A percentile compares a stretch with the other conserved stretches of the same genome.
Conservation (phyloP, 2,888 invertebrate species). For the Lottia scabra region DNA sequence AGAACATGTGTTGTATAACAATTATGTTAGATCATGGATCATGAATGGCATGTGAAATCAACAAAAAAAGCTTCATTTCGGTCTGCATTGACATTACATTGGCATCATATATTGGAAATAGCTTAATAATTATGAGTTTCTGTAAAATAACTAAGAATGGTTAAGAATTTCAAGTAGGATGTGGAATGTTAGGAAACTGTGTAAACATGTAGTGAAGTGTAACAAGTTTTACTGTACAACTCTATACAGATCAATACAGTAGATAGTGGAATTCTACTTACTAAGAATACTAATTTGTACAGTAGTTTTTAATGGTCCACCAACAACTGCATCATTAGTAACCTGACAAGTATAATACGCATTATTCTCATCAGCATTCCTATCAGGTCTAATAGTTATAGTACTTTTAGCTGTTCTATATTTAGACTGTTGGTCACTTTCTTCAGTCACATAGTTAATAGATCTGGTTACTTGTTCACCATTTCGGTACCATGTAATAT, state of each 20-base stretch:
- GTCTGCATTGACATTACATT: no score
- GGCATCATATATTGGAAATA: no score
- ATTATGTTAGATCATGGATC: no score
- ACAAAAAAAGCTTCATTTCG: no score
- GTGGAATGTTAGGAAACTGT: no score
- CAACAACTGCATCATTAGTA: slow-evolving; percentile 85
- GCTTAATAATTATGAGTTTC: no score
- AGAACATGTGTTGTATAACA: no score
- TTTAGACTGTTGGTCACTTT: slow-evolving; percentile 49
- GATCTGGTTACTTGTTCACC: slow-evolving; percentile 88
- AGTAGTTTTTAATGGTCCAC: slow-evolving; percentile 84
- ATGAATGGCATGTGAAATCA: no score
- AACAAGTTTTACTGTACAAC: slow-evolving; percentile 7
- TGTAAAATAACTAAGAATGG: no score
- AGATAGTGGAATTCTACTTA: slow-evolving; percentile 75
- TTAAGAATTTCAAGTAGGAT: no score
- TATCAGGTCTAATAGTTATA: slow-evolving; percentile 86
- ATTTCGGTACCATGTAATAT: slow-evolving; percentile 82
- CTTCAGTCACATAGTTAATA: slow-evolving; percentile 77
- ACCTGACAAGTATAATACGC: slow-evolving; percentile 94
- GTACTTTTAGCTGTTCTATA: slow-evolving; percentile 73
- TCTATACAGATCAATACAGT: not conserved
- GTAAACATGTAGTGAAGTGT: not conserved
- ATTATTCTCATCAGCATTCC: slow-evolving; percentile 85
- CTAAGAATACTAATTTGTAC: slow-evolving; percentile 90